Evolutionary conservation across 2,797 vertebrate genomes (phyloP).

Genomic region (Danionella dracula): DNA sequence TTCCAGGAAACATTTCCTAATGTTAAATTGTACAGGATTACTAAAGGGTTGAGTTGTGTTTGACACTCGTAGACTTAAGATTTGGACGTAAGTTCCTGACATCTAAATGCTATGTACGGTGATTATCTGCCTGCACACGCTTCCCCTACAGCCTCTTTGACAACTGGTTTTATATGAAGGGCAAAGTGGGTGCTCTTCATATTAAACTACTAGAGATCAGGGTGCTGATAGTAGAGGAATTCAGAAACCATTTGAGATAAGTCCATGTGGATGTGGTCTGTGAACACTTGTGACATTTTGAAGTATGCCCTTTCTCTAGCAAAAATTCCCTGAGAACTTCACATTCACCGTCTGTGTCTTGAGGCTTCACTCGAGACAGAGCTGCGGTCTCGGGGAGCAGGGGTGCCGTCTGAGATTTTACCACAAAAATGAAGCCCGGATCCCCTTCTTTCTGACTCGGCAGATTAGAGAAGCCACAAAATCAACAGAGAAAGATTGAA

Average conservation of each 20-base stretch:
- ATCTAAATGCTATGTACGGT: too few species aligned
- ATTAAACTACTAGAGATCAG: slow-evolving; percentile 58
- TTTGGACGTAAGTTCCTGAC: too few species aligned
- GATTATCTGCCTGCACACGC: slow-evolving; percentile 48
- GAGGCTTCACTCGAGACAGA: slow-evolving; percentile 80
- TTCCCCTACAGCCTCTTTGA: slow-evolving; percentile 51
- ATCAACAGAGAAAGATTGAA: slow-evolving; percentile 74
- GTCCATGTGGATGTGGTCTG: slow-evolving; percentile 82
- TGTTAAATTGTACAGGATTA: too few species aligned
- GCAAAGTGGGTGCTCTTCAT: slow-evolving; percentile 5
- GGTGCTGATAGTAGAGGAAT: slow-evolving; percentile 79
- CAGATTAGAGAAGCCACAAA: slow-evolving; percentile 65
- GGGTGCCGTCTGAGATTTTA: slow-evolving; percentile 72
- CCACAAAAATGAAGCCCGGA: slow-evolving; percentile 75
- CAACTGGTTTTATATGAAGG: slow-evolving; percentile 65
- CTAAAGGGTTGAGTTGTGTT: too few species aligned
- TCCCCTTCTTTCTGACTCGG: slow-evolving; percentile 71
- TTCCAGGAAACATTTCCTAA: too few species aligned
- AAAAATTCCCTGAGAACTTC: slow-evolving; percentile 85
- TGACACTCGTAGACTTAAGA: too few species aligned
- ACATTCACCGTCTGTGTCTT: slow-evolving; percentile 73
- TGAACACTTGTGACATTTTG: slow-evolving; percentile 89
- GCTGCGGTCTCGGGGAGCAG: slow-evolving; percentile 71
- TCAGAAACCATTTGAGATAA: slow-evolving; percentile 89
- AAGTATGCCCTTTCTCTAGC: slow-evolving; percentile 83